Base-by-base conservation (phyloP, 2,113 vertebrate species). In the Microtus richardsoni region DNA sequence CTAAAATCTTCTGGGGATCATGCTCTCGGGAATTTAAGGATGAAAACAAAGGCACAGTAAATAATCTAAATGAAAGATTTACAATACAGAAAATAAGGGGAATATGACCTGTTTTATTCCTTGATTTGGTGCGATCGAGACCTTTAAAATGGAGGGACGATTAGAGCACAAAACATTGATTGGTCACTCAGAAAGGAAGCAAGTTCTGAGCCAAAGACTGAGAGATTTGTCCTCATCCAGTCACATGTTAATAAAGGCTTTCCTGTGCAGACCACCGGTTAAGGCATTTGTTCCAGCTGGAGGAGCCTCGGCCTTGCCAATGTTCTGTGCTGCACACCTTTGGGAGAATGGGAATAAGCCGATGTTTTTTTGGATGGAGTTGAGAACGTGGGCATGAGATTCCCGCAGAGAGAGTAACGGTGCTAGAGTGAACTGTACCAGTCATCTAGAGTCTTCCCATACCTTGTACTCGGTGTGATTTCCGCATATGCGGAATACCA, bases 141-240 rank as follows among this genome's bases (percentile, higher is more conserved):
- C 14, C 16, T 7, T 92, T 36, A 19, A 71, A 84, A 14, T n/a
- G 9, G 9, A 52, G 16, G 3, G 39, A 39, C 10, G 68, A 3
- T 36, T 24, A 64, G n/a, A 47, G 16, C 79, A 95, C 88, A 33
- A 87, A 94, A 77, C 95, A 85, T 3, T 60, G 26, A 91, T 70
- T n/a, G 3, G 26, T 39, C n/a, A 91, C 91, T 86, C 39, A 87
- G 88, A 36, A 47, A 85, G 3, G 33, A 87, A 26, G 54, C 33
- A 14, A 90, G 91, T 91, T 94, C 14, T 49, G 93, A 68, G 90
- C 68, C 54, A 91, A 96, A 80, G 24, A 73, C 86, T n/a, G 74
- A 52, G 28, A 8, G 39, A 47, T 28, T 26, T 41, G 44, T 33
- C 80, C 30, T 88, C 28, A 79, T 16, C 12, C 26, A 83, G 21